phyloP scores from a whole-genome alignment of 2,797 vertebrate genomes.

The Trachurus trachurus region DNA sequence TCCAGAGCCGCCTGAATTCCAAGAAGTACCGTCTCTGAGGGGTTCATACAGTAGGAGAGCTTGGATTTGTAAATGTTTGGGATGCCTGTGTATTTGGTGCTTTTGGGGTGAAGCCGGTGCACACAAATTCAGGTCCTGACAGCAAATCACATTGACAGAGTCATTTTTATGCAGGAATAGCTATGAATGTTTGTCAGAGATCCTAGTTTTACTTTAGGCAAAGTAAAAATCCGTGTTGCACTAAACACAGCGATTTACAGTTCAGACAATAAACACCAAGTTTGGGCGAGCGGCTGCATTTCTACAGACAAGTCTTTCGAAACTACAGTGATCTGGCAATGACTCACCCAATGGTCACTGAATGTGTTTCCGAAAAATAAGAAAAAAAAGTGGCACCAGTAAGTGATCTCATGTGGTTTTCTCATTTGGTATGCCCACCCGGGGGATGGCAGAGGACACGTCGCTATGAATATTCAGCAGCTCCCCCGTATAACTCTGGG shows the following conservation, averaged over 20 bases:
- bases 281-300: constrained; percentile 20
- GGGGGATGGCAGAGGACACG: constrained; percentile 50
- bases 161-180: constrained; percentile 40
- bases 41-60: constrained; percentile 19
- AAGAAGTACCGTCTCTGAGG: constrained; percentile 37
- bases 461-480: constrained; percentile 79
- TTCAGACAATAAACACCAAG: neutral
- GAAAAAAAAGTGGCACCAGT: constrained; percentile 36
- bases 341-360: constrained; percentile 54
- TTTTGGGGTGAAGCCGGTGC: constrained; percentile 43
- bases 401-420: constrained; percentile 70
- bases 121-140: constrained; percentile 39
- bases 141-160: constrained; percentile 55
- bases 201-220: constrained; percentile 26
- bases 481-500: constrained; percentile 51
- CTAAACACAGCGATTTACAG: constrained; percentile 21
- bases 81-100: constrained; percentile 28
- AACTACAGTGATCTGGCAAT: constrained; percentile 49
- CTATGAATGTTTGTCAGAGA: constrained; percentile 28
- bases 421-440: constrained; percentile 60
- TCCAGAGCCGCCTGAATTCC: constrained; percentile 44
- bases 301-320: constrained; percentile 36
- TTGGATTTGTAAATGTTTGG: constrained; percentile 16
- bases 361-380: constrained; percentile 48
- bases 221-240: neutral